These are phyloP conservation scores for Gnatocerus cornutus DNA, from an alignment of 2,888 invertebrate genomes.

Conservation along the genomic window DNA sequence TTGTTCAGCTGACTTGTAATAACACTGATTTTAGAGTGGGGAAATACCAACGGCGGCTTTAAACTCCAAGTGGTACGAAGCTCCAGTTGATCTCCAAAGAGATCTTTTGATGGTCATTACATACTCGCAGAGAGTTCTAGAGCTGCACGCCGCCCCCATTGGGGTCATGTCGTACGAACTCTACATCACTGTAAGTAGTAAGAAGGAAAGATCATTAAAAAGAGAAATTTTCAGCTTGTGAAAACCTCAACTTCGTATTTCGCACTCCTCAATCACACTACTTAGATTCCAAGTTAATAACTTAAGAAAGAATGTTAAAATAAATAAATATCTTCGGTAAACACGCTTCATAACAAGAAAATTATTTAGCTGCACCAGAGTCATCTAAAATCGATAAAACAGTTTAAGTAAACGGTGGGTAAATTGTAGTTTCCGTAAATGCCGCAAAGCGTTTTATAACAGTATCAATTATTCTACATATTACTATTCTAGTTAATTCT, in stretches of 20 bases:
- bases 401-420: too few species aligned
- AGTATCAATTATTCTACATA: not conserved
- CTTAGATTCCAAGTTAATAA: too few species aligned
- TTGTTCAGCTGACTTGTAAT: not conserved
- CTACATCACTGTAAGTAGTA: slow-evolving; percentile 1
- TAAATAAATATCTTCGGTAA: too few species aligned
- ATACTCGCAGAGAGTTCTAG: not conserved
- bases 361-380: too few species aligned
- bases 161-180: not conserved
- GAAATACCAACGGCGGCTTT: too few species aligned
- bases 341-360: too few species aligned
- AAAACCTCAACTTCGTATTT: slow-evolving; percentile 21
- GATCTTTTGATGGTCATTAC: not conserved
- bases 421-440: too few species aligned
- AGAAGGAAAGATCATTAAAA: too few species aligned
- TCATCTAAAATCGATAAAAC: too few species aligned
- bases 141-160: not conserved
- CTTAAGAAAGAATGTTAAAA: too few species aligned
- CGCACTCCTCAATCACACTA: slow-evolving; percentile 12
- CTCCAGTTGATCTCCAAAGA: not conserved
- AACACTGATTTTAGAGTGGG: not conserved
- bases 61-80: slow-evolving; percentile 12
- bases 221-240: slow-evolving; percentile 2
- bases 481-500: too few species aligned
- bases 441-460: too few species aligned